A percentile compares a stretch with the other conserved stretches of the same genome.
phyloP scores from a whole-genome alignment of 2,113 vertebrate species.

The Chlamydotis undulata region DNA sequence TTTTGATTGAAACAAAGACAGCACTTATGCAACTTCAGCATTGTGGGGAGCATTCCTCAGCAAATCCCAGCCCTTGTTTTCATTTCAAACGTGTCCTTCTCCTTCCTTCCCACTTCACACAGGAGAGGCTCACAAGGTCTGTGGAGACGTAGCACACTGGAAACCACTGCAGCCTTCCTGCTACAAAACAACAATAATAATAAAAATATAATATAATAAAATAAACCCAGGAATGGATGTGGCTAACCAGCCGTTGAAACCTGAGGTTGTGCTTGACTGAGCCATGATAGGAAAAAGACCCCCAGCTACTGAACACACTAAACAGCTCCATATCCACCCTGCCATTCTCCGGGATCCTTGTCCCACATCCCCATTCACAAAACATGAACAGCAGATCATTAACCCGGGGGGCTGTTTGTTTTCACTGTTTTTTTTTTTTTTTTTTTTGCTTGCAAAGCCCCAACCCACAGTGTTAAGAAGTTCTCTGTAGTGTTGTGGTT shows the following conservation, averaged over 20 bases:
- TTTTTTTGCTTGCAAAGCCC: slow-evolving; percentile 39
- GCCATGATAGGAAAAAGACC: slow-evolving; percentile 9
- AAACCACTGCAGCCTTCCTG: slow-evolving; percentile 27
- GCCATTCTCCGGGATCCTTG: neutral
- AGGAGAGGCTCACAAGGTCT: neutral
- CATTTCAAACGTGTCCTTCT: neutral
- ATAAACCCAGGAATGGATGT: slow-evolving; percentile 42
- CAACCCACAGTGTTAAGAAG: neutral
- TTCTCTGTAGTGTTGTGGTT: slow-evolving; percentile 19
- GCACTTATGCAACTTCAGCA: slow-evolving; percentile 66
- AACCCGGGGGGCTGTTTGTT: neutral
- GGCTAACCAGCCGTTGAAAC: slow-evolving; percentile 65
- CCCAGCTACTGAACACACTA: neutral
- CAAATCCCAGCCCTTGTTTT: slow-evolving; percentile 16
- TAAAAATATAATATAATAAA: slow-evolving; percentile 17
- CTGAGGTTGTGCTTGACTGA: slow-evolving; percentile 36
- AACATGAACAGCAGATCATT: neutral
- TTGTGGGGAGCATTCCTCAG: slow-evolving; percentile 65
- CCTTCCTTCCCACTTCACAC: neutral
- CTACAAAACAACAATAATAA: slow-evolving; percentile 44
- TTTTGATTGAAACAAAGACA: slow-evolving; percentile 51
- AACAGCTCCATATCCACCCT: slow-evolving; percentile 9
- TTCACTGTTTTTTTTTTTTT: slow-evolving; percentile 16
- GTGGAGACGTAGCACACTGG: neutral
- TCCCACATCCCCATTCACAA: neutral